Evolutionary conservation across 2,888 invertebrate genomes (phyloP).

Genomic region (Acrobasis consociella): DNA sequence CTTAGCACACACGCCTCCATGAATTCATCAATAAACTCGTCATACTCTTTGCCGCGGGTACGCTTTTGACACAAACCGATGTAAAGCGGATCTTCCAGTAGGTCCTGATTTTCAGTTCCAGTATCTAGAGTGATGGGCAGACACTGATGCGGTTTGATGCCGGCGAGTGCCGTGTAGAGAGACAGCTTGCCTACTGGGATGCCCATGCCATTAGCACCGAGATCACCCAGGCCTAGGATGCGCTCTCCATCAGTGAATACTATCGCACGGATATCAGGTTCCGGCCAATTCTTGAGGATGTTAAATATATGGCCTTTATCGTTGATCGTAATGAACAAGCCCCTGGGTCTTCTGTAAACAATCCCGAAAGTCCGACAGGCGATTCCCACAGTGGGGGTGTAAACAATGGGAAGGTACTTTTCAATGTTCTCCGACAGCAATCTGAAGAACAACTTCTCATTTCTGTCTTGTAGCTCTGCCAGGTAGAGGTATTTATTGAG

Average conservation of each 20-base stretch:
- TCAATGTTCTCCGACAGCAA: constrained; percentile 96
- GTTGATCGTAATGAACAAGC: constrained; percentile 97
- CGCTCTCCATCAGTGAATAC: constrained; percentile 99
- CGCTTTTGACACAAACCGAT: constrained; percentile 95
- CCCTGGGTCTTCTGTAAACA: constrained; percentile 96
- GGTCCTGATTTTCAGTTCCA: constrained; percentile 95
- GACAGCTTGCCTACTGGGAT: constrained; percentile 99
- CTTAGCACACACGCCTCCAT: constrained; percentile 95
- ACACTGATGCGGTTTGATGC: constrained; percentile 97
- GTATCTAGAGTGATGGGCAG: constrained; percentile 97
- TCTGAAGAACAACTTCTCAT: constrained; percentile 97
- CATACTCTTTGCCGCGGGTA: constrained; percentile 92
- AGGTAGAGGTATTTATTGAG: constrained; percentile 98
- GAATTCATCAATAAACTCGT: constrained; percentile 97
- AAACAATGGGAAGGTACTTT: constrained; percentile 97
- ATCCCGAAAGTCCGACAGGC: constrained; percentile 99
- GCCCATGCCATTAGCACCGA: constrained; percentile 98
- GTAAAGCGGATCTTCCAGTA: constrained; percentile 96
- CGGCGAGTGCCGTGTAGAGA: constrained; percentile 97
- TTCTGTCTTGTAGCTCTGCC: constrained; percentile 96
- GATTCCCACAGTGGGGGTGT: constrained; percentile 98
- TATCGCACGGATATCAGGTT: constrained; percentile 92
- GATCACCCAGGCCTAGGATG: constrained; percentile 97
- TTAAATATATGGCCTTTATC: constrained; percentile 96
- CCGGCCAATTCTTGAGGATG: constrained; percentile 95